Base-by-base conservation (phyloP, 2,888 invertebrate genomes). In the Lepetodrilus schrolli region DNA sequence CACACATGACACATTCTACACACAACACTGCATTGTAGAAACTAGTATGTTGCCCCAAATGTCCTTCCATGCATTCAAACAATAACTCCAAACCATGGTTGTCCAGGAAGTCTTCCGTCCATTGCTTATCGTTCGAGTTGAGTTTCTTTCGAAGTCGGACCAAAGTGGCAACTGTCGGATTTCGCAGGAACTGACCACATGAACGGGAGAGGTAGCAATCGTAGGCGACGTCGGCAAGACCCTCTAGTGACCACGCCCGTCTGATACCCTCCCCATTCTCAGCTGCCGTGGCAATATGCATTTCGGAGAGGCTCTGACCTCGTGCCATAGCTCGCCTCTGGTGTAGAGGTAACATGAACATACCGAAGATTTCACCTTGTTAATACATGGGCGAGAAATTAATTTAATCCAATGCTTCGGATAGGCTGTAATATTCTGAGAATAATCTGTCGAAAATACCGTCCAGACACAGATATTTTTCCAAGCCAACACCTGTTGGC, bases 1-100 rank as follows among this genome's bases (percentile, higher is more conserved):
- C 84, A 73, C 89, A 89, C 74, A 86, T 82, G 1, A 88, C 86
- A 74, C 89, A 89, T 74, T 89, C 89, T 23, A 88, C 74, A 8
- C 86, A 78, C 69, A 87, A 76, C 36, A 84, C 79, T n/a, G 83
- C 69, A 58, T 83, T 82, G 2, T 82, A 79, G 70, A 84, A 85
- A 34, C 76, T 79, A 0, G 82, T 80, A 0, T 78, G 77, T 69
- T 83, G 82, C 36, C 74, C 73, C 0, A 80, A 78, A 21, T 84
- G 80, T 70, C 81, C 74, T 1, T 79, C 80, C 34, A 87, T 72
- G 65, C 85, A 86, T 74, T 87, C 85, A 74, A 87, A 87, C 72
- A 87, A 69, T 70, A 84, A 77, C 71, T 87, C 86, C 36, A 87
- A 73, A 1, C 87, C 87, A 21, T 80, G 77, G n/a, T 83, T 78